These are phyloP conservation scores for Macrocentrus cingulum DNA, from an alignment of 1,140 invertebrate genomes.

Conservation along the genomic window DNA sequence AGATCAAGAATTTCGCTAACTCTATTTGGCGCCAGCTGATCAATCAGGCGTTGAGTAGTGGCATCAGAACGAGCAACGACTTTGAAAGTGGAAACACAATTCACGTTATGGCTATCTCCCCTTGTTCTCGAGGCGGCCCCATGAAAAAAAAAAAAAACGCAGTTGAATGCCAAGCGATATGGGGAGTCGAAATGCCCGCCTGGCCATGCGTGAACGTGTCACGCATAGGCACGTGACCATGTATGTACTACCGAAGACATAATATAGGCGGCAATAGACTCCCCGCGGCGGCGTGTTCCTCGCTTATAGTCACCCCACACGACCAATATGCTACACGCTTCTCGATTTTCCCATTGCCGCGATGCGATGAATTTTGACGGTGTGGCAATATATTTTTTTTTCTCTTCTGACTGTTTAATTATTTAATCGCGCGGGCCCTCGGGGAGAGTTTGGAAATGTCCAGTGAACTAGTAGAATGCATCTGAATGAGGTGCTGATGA, in stretches of 20 bases:
- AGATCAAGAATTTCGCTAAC: too few species aligned
- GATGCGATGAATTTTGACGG: not conserved
- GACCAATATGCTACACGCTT: slow-evolving; percentile 21
- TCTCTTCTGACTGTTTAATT: too few species aligned
- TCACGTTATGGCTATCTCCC: slow-evolving; percentile 28
- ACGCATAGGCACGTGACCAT: slow-evolving; percentile 57
- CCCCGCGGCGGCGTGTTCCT: slow-evolving; percentile 26
- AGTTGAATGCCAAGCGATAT: slow-evolving; percentile 46
- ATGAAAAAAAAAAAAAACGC: slow-evolving; percentile 4
- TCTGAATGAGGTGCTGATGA: too few species aligned
- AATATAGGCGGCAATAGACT: slow-evolving; percentile 40
- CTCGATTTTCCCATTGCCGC: not conserved
- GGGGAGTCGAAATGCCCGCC: slow-evolving; percentile 32
- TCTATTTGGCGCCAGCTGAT: not conserved
- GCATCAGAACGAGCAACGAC: slow-evolving; percentile 20
- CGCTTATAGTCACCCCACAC: not conserved
- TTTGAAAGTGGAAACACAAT: slow-evolving; percentile 54
- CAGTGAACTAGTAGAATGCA: too few species aligned
- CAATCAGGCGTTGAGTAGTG: slow-evolving; percentile 7
- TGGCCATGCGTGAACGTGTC: slow-evolving; percentile 56
- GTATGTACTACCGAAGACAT: slow-evolving; percentile 49
- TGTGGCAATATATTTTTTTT: not conserved
- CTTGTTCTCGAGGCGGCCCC: slow-evolving; percentile 1
- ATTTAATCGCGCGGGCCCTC: too few species aligned
- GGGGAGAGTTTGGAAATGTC: too few species aligned